Evolutionary conservation across 2,113 vertebrate species (phyloP), one percentile per base, ranked within the genome.

Genomic region (Tychaedon coryphoeus): DNA sequence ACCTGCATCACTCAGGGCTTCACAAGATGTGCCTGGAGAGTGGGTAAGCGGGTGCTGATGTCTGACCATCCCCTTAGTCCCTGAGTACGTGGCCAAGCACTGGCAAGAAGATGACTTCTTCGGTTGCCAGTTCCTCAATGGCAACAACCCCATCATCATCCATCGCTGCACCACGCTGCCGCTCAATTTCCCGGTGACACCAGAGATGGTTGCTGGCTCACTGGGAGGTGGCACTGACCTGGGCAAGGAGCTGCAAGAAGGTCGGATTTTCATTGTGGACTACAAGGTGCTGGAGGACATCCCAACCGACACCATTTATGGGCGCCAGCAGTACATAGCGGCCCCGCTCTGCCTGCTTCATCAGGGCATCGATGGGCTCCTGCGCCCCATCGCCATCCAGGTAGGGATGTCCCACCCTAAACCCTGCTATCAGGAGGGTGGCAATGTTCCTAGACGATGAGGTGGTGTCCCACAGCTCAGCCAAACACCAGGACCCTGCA

Each of bases 71-170:
- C 7, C 26, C 26, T 56, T 36, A 90, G 88, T 90, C 50, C 88
- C 88, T 3, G 88, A 83, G 64, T 90, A 90, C 5, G 88, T 90
- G 34, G 88, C 88, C 48, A 83, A 76, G 34, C 88, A 90, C 56
- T 90, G 88, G 88, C 48, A 76, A 57, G 88, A 83, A 43, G 88
- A 90, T 23, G 71, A 83, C 22, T 90, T 90, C 71, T 90, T 83
- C 3, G 79, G 79, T 62, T 90, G 0, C 64, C 88, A 90, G 71
- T 83, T 90, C 48, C 88, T 90, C 71, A 90, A 76, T 8, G 88
- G 88, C 71, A 90, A 90, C 79, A 90, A 90, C 31, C 88, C 88
- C 26, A 76, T 90, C 20, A 3, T 83, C 31, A 83, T 90, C 42
- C 79, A 31, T 19, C 12, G 71, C 31, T 90, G 88, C 33, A 56